Evolutionary conservation across 1,140 invertebrate species (phyloP).

Genomic region (Hyles euphorbiae): DNA sequence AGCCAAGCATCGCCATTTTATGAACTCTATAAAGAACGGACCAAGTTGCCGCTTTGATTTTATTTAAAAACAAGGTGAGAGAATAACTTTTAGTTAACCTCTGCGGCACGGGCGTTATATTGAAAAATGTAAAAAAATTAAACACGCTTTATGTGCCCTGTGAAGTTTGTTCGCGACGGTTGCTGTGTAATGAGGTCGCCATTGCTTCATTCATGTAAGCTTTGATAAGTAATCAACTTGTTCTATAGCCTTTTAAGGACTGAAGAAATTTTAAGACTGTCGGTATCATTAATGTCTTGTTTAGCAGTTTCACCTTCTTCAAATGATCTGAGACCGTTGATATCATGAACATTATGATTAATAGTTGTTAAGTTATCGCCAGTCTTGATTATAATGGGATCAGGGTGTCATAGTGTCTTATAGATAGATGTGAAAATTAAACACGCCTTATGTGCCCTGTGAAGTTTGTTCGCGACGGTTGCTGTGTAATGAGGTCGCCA

Average conservation of each 20-base stretch:
- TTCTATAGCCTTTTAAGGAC: too few relatives aligned
- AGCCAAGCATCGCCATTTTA: conserved; percentile 16
- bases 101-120: conserved; percentile 18
- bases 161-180: neutral
- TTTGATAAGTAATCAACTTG: too few relatives aligned
- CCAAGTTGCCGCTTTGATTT: conserved; percentile 21
- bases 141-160: neutral
- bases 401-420: conserved; percentile 10
- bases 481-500: too few relatives aligned
- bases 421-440: conserved; percentile 24
- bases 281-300: too few relatives aligned
- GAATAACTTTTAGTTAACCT: conserved; percentile 27
- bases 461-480: neutral
- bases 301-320: too few relatives aligned
- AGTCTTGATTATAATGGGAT: too few relatives aligned
- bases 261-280: too few relatives aligned
- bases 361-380: too few relatives aligned
- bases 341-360: too few relatives aligned
- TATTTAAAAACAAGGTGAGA: conserved; percentile 25
- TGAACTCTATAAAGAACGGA: conserved; percentile 20
- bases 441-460: neutral
- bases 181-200: too few relatives aligned
- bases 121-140: conserved; percentile 25
- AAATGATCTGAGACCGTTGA: too few relatives aligned
- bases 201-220: too few relatives aligned